These are phyloP conservation scores for Panagrolaimus sp. DNA, from an alignment of 1,140 invertebrate species.

Conservation along the genomic window DNA sequence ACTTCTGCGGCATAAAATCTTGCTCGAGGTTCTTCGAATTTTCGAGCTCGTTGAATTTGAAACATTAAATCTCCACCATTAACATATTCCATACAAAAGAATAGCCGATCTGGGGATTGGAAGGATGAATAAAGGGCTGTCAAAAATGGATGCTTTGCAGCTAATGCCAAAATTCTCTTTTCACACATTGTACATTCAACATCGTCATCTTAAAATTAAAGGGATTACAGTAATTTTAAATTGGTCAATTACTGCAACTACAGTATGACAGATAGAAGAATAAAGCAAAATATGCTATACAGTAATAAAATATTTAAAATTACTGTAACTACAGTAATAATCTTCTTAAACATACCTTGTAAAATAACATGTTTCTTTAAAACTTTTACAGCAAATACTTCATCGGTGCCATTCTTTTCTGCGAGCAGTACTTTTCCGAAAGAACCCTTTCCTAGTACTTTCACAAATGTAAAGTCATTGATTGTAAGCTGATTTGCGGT, in stretches of 20 bases:
- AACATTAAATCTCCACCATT: conserved; percentile 99
- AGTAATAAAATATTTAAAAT: too few relatives aligned
- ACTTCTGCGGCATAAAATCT: conserved; percentile 94
- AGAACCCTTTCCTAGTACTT: conserved; percentile 88
- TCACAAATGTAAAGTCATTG: conserved; percentile 79
- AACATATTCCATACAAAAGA: conserved; percentile 98
- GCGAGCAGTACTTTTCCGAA: conserved; percentile 94
- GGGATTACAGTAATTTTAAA: too few relatives aligned
- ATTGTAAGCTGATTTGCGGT: conserved; percentile 31
- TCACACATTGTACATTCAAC: conserved; percentile 97
- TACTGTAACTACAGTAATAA: conserved; percentile 66
- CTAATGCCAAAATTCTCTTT: conserved; percentile 85
- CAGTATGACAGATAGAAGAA: too few relatives aligned
- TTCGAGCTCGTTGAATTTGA: conserved; percentile 88
- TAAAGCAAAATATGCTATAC: too few relatives aligned
- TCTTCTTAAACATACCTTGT: conserved; percentile 10
- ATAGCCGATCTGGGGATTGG: conserved; percentile 87
- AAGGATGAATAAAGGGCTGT: conserved; percentile 97
- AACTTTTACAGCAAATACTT: conserved; percentile 94
- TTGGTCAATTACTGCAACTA: too few relatives aligned
- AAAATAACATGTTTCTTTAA: conserved; percentile 86
- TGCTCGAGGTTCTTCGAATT: conserved; percentile 81
- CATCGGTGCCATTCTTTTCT: conserved; percentile 76
- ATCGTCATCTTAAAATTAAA: conserved; percentile 84
- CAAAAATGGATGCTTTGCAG: conserved; percentile 93